phyloP scores from a whole-genome alignment of 2,797 vertebrate species.

The Chelon auratus region DNA sequence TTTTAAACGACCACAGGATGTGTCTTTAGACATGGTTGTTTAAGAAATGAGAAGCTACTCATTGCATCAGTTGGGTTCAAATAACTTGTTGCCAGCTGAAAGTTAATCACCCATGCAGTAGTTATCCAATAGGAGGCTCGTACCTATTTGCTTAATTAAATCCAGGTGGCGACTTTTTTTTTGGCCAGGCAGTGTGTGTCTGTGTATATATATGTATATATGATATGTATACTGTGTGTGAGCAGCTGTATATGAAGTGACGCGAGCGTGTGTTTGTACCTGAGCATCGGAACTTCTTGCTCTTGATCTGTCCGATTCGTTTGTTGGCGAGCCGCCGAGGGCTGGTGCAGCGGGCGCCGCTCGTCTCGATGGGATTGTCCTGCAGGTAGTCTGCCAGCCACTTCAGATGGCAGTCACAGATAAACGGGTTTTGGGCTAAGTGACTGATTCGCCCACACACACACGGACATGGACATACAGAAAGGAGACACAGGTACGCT shows the following conservation, averaged over 20 bases:
- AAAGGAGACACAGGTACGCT: conserved; percentile 20
- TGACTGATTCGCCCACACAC: conserved; percentile 76
- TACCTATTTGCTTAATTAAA: too few species aligned
- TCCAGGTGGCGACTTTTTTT: too few species aligned
- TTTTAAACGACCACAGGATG: too few species aligned
- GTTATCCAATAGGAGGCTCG: too few species aligned
- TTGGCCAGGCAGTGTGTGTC: too few species aligned
- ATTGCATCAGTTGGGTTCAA: too few species aligned
- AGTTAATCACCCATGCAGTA: too few species aligned
- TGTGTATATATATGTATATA: not conserved
- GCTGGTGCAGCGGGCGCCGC: conserved; percentile 96
- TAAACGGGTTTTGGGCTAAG: conserved; percentile 97
- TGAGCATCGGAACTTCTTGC: conserved; percentile 99
- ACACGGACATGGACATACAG: conserved; percentile 22
- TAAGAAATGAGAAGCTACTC: too few species aligned
- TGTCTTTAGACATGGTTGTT: too few species aligned
- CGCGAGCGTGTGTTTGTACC: conserved; percentile 88
- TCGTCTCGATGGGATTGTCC: conserved; percentile 98
- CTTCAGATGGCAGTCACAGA: conserved; percentile 99
- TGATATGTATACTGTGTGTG: not conserved
- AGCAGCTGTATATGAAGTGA: conserved; percentile 29
- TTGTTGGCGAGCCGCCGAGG: conserved; percentile 97
- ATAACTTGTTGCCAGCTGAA: too few species aligned
- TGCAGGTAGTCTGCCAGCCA: conserved; percentile 99
- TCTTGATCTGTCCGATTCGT: conserved; percentile 98